Conservation (phyloP, 2,888 invertebrate species). For the Aethes cnicana region DNA sequence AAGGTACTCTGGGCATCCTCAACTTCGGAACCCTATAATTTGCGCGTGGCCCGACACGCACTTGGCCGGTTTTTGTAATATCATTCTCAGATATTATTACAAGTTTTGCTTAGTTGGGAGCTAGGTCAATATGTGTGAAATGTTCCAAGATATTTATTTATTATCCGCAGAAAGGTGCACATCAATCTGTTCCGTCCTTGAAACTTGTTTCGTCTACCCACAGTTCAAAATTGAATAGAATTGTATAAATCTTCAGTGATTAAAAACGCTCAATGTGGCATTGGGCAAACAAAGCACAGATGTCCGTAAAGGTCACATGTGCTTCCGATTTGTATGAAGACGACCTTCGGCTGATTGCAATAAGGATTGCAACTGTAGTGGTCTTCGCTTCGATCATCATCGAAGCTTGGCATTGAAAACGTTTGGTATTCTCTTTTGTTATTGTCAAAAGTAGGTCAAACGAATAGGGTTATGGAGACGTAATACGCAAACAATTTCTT, state of each 20-base stretch:
- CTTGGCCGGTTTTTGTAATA: too few species aligned
- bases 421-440: constrained; percentile 13
- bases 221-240: constrained; percentile 1
- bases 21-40: too few species aligned
- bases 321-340: constrained; percentile 1
- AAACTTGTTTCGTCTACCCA: constrained; percentile 11
- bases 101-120: too few species aligned
- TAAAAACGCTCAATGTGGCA: constrained; percentile 4
- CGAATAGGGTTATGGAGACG: background rate
- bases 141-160: too few species aligned
- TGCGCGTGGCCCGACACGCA: too few species aligned
- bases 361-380: background rate
- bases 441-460: constrained; percentile 14
- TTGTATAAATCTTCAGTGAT: background rate
- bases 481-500: background rate
- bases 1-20: too few species aligned
- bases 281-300: constrained; percentile 30
- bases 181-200: background rate
- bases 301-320: constrained; percentile 17
- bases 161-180: too few species aligned
- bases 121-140: too few species aligned
- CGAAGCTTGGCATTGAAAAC: constrained; percentile 13
- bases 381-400: background rate
- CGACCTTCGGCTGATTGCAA: constrained; percentile 14
- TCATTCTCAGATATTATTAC: too few species aligned